phyloP scores from a whole-genome alignment of 2,797 vertebrate species.

The Margarornis squamiger region DNA sequence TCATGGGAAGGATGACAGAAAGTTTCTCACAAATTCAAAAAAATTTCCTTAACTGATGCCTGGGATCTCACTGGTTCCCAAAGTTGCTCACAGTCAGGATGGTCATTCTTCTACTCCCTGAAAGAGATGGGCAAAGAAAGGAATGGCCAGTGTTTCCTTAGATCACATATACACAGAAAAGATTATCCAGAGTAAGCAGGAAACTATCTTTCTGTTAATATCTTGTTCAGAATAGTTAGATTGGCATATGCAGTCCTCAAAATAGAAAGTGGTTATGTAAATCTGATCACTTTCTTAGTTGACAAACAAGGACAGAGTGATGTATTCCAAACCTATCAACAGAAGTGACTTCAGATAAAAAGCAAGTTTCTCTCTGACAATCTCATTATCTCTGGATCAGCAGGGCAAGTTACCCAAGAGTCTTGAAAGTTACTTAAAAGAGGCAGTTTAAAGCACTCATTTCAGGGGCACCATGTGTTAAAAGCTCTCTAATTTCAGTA shows the following conservation, averaged over 20 bases:
- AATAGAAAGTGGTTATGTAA: neutral
- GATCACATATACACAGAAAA: neutral
- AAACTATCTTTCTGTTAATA: neutral
- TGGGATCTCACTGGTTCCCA: neutral
- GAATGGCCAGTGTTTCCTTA: neutral
- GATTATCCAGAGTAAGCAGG: neutral
- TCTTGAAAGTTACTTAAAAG: neutral
- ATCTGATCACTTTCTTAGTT: neutral
- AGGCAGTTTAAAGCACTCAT: neutral
- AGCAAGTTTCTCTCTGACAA: neutral
- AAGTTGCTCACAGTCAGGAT: neutral
- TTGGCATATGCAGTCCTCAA: neutral
- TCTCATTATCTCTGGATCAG: neutral
- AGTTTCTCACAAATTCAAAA: neutral
- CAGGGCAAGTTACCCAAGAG: neutral
- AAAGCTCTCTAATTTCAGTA: neutral
- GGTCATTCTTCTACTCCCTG: neutral
- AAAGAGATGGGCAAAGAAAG: neutral
- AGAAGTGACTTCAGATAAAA: neutral
- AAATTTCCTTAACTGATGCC: neutral
- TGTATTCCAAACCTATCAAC: neutral
- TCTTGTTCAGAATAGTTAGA: neutral
- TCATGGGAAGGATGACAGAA: neutral
- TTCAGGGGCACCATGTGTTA: neutral
- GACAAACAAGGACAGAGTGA: neutral